These are phyloP conservation scores for Sclerodermus sp. DNA, from an alignment of 2,888 invertebrate species.

Conservation along the genomic window DNA sequence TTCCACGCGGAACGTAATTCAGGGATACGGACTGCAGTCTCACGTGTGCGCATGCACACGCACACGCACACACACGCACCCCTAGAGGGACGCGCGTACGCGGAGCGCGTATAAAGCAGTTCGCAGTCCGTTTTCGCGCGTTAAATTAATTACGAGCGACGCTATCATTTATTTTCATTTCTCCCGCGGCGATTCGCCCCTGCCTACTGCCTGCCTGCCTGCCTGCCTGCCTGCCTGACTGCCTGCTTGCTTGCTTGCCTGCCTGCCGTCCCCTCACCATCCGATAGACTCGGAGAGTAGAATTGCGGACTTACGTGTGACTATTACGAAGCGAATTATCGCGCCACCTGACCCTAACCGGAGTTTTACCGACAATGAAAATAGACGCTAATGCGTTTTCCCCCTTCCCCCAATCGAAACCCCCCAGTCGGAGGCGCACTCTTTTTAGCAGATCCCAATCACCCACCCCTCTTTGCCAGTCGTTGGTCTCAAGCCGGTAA, in stretches of 20 bases:
- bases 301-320: conserved; percentile 9
- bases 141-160: conserved; percentile 52
- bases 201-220: conserved; percentile 17
- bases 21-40: not conserved
- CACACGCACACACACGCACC: not conserved
- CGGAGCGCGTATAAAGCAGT: conserved; percentile 33
- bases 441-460: too few relatives aligned
- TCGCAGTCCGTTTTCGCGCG: conserved; percentile 40
- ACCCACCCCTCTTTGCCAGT: too few relatives aligned
- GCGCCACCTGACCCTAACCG: conserved; percentile 28
- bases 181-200: conserved; percentile 41
- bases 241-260: conserved; percentile 6
- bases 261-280: conserved; percentile 15
- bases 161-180: conserved; percentile 56
- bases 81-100: not conserved
- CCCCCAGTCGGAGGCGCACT: too few relatives aligned
- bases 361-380: conserved; percentile 27
- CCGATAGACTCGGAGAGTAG: conserved; percentile 4
- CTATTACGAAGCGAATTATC: conserved; percentile 35
- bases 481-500: too few relatives aligned
- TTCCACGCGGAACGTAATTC: too few relatives aligned
- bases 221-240: conserved; percentile 10
- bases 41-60: not conserved
- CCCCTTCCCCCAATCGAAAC: too few relatives aligned
- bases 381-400: too few relatives aligned